Base-by-base conservation (phyloP, 2,797 vertebrate genomes). In the Cetoscarus ocellatus region DNA sequence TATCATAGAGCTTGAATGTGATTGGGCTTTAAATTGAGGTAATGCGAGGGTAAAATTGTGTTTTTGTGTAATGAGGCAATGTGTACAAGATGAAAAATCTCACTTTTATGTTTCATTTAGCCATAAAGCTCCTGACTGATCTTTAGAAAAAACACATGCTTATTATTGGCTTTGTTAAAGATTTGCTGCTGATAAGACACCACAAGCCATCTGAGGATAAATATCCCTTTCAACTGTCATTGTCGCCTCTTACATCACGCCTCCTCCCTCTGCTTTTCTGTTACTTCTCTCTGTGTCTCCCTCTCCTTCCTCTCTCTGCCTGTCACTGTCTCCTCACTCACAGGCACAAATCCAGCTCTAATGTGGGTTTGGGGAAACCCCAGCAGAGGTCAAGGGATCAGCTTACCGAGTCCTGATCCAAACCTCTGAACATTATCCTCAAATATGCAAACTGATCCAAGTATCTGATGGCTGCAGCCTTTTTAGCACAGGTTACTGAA, bases 281-380 rank as follows among this genome's bases (percentile, higher is more conserved):
- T 71, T 74, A 64, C 58, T 66, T 82, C 70, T 86, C 79, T 87
- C 84, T 72, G 62, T 56, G 56, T 87, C 74, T 82, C 75, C 67
- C 58, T 64, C 56, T 70, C 49, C 56, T 47, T 27, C 38, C 44
- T 59, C 59, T 69, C 43, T 54, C 69, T 70, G 50, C 71, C 60
- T 13, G 51, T 56, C 61, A 18, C 50, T 53, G 11, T 47, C 45
- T 68, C 50, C 56, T 65, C 52, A 56, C 7, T 51, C 52, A 43
- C 10, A 15, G 86, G 82, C 84, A 84, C 66, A 66, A 51, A 79
- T 85, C 84, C 85, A 87, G 67, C 56, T 79, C 71, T 61, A 40
- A 53, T 38, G 47, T 78, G 47, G 2, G 48, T 61, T 67, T 69
- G 17, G 59, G 77, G 70, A 85, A 89, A 73, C 81, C 69, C 70